phyloP scores from a whole-genome alignment of 92 coral and sea anemone species.

The Epizoanthus fatuus region DNA sequence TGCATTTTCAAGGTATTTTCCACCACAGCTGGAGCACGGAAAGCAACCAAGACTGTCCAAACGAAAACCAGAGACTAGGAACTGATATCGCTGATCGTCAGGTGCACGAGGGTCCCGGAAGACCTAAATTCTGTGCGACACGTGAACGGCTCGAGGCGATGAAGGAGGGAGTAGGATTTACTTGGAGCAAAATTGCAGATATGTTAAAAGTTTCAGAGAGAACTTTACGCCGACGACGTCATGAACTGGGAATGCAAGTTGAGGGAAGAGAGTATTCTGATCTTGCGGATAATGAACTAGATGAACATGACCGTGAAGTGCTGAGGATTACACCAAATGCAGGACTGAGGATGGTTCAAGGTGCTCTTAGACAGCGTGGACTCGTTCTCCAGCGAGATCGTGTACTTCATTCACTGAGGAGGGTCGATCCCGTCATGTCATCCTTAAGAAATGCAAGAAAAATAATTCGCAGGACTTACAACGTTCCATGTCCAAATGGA shows the following conservation, averaged over 20 bases:
- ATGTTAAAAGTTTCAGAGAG: not conserved
- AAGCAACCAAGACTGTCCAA: not conserved
- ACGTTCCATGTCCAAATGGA: slow-evolving; percentile 67
- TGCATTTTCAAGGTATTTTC: not conserved
- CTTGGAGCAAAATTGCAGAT: not conserved
- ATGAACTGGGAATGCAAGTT: not conserved
- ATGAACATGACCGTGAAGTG: slow-evolving; percentile 40
- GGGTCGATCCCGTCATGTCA: slow-evolving; percentile 78
- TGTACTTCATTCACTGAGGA: slow-evolving; percentile 65
- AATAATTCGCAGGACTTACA: slow-evolving; percentile 68
- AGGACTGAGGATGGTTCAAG: slow-evolving; percentile 76
- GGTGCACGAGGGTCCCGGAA: not conserved
- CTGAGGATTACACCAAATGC: slow-evolving; percentile 63
- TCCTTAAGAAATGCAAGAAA: slow-evolving; percentile 70
- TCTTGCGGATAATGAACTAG: slow-evolving; percentile 64
- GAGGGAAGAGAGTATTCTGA: slow-evolving; percentile 42
- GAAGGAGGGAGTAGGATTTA: not conserved
- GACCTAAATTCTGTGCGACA: not conserved
- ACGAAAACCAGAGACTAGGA: not conserved
- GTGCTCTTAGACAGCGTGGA: slow-evolving; percentile 51
- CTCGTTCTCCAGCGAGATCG: slow-evolving; percentile 60
- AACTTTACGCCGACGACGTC: not conserved
- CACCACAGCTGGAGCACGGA: not conserved
- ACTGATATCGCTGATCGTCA: not conserved
- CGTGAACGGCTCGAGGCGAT: not conserved